phyloP scores from a whole-genome alignment of 2,888 invertebrate genomes.

The Melanchra persicariae region DNA sequence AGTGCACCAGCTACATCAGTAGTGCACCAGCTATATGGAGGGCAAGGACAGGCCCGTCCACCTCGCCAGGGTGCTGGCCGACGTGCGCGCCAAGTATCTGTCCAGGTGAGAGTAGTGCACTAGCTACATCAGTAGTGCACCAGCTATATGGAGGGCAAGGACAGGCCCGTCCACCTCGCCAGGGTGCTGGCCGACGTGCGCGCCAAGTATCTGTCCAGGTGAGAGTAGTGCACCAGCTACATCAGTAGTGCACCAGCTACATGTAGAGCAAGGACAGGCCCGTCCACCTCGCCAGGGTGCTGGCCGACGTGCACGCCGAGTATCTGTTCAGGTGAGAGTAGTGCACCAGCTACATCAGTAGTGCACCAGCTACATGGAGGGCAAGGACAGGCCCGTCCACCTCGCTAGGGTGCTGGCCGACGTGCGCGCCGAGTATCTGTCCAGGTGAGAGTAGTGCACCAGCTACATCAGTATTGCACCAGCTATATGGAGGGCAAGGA shows the following conservation, averaged over 20 bases:
- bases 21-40: not conserved
- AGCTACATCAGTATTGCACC: too few species aligned
- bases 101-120: not conserved
- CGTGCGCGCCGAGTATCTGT: too few species aligned
- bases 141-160: slow-evolving; percentile 1
- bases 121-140: not conserved
- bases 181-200: not conserved
- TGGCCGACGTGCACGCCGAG: not conserved
- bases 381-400: too few species aligned
- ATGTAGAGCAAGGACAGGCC: too few species aligned
- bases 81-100: not conserved
- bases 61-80: not conserved
- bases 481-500: too few species aligned
- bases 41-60: not conserved
- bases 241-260: not conserved
- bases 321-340: slow-evolving; percentile 1
- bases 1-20: not conserved
- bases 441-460: too few species aligned
- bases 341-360: not conserved
- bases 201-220: slow-evolving; percentile 4
- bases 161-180: not conserved
- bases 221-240: not conserved
- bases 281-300: too few species aligned
- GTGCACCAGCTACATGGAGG: too few species aligned
- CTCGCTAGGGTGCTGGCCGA: too few species aligned